Evolutionary conservation across 2,797 vertebrate genomes (phyloP), one percentile per base, ranked within the genome.

Genomic region (Percopsis omiscomaycus): DNA sequence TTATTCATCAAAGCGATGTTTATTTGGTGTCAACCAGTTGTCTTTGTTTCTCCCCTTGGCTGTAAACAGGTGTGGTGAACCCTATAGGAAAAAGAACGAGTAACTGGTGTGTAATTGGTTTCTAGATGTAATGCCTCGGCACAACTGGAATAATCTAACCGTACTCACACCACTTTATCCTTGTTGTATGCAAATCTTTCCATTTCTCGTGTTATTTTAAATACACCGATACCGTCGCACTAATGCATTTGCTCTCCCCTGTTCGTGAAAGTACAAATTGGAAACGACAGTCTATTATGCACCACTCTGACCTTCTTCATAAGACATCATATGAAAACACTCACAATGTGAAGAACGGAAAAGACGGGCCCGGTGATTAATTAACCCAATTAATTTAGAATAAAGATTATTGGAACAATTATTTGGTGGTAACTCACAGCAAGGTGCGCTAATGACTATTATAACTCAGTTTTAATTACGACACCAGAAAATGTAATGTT

Each of bases 341-440:
- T 86, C 80, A 82, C 78, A 74, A 73, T 81, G 84, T 69, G 75
- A 70, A 69, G 29, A 44, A 29, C 9, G 60, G 61, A 81, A 64
- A 65, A 62, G 79, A 64, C 65, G 37, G 52, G 65, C 54, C 32
- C 52, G 65, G 84, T 92, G 90, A 92, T 91, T 91, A 91, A 92
- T 92, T 89, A 91, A 90, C 85, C 82, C 78, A 89, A 89, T 92
- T 92, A 86, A 91, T 90, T 91, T 86, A 85, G 77, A 90, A 88
- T 80, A 89, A 87, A 84, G 85, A 91, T 91, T 89, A 92, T 89
- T 83, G 79, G 83, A 89, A 92, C 84, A 86, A 91, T 91, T 88
- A 88, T 89, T 91, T 80, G 84, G 82, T 69, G 61, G 91, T 90
- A 90, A 90, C 85, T 90, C 87, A 86, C 79, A 79, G 84, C 80